Evolutionary conservation across 2,113 vertebrate genomes (phyloP).

Genomic region (Carettochelys insculpta): DNA sequence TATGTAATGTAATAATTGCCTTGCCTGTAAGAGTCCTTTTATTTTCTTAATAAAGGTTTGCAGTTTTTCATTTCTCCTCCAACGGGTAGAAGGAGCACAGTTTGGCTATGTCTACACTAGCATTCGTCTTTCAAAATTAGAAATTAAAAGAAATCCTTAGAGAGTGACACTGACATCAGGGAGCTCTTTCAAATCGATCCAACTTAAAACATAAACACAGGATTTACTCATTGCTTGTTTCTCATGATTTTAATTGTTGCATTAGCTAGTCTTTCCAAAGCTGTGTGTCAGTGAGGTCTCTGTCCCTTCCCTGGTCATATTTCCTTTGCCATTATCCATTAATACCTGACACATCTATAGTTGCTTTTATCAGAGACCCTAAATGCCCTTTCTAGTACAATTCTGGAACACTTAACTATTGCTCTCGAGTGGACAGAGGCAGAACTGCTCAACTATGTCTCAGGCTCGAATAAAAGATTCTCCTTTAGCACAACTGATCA

Average conservation of each 20-base stretch:
- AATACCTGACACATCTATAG: not conserved
- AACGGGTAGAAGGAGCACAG: not conserved
- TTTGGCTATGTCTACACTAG: too few relatives aligned
- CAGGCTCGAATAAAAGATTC: not conserved
- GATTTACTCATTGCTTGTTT: not conserved
- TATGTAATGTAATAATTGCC: not conserved
- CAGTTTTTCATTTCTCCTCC: slow-evolving; percentile 7
- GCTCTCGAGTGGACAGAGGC: not conserved
- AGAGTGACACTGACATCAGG: not conserved
- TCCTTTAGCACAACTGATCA: not conserved
- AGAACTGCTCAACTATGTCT: not conserved
- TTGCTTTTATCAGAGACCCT: not conserved
- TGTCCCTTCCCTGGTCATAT: not conserved
- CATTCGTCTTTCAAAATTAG: accelerated
- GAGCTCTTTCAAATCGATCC: not conserved
- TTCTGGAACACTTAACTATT: not conserved
- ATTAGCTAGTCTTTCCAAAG: accelerated
- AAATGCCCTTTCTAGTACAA: not conserved
- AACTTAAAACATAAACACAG: not conserved
- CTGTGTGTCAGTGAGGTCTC: not conserved
- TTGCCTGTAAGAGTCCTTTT: not conserved
- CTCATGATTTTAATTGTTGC: accelerated
- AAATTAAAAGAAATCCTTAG: not conserved
- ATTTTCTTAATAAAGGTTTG: slow-evolving; percentile 10
- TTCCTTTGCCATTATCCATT: not conserved